phyloP scores from a whole-genome alignment of 1,140 invertebrate genomes.

The Musca vetustissima region DNA sequence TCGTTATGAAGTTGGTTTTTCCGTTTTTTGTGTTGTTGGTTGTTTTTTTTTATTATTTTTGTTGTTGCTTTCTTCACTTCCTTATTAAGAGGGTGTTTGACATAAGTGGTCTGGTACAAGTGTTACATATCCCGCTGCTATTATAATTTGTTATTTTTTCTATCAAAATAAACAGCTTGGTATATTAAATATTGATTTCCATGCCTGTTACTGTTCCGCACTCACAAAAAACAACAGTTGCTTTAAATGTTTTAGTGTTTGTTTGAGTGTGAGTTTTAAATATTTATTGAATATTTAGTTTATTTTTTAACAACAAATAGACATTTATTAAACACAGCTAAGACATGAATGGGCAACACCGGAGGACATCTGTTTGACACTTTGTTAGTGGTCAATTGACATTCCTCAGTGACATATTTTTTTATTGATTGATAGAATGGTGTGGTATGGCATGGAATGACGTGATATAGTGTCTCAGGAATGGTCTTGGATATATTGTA shows the following conservation, averaged over 20 bases:
- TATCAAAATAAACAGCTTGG: too few relatives aligned
- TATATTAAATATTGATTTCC: too few relatives aligned
- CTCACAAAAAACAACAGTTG: too few relatives aligned
- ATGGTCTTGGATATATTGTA: too few relatives aligned
- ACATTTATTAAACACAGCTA: not conserved
- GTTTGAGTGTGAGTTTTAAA: too few relatives aligned
- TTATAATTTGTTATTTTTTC: slow-evolving; percentile 7
- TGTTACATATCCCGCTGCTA: slow-evolving; percentile 10
- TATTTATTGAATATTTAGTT: too few relatives aligned
- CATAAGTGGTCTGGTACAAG: not conserved
- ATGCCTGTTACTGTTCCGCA: too few relatives aligned
- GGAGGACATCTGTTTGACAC: slow-evolving; percentile 24
- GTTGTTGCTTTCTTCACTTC: not conserved
- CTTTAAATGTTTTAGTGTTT: too few relatives aligned
- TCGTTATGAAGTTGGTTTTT: slow-evolving; percentile 1
- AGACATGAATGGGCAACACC: not conserved
- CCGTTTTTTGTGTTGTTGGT: not conserved
- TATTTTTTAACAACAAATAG: not conserved
- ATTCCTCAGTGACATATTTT: slow-evolving; percentile 18
- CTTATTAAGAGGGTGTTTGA: not conserved
- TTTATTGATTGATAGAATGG: too few relatives aligned
- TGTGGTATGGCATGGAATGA: too few relatives aligned
- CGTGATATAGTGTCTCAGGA: too few relatives aligned
- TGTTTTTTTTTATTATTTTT: not conserved
- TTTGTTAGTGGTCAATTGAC: slow-evolving; percentile 25